These are phyloP conservation scores for Ptychadena robeensis DNA, from an alignment of 2,797 vertebrate genomes.

Conservation along the genomic window DNA sequence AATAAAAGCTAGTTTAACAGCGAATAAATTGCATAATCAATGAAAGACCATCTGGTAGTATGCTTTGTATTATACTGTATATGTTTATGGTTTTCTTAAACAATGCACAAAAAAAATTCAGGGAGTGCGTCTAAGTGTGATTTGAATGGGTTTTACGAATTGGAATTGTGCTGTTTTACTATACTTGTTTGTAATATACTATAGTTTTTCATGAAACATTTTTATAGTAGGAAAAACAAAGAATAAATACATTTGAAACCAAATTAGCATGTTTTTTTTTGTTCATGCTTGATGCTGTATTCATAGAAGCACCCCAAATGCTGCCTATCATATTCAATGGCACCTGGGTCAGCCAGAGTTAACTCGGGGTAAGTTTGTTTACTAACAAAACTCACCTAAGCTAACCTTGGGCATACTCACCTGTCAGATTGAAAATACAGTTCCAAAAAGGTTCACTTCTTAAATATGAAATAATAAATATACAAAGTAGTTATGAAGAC, in stretches of 20 bases:
- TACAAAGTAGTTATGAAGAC: too few relatives aligned
- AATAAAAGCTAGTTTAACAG: background rate
- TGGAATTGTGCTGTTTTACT: slow-evolving; percentile 41
- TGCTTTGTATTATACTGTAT: background rate
- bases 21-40: background rate
- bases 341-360: too few relatives aligned
- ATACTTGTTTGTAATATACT: slow-evolving; percentile 41
- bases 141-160: slow-evolving; percentile 32
- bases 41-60: background rate
- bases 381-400: too few relatives aligned
- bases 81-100: background rate
- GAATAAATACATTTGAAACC: slow-evolving; percentile 8
- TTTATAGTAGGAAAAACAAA: slow-evolving; percentile 48
- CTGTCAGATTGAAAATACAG: background rate
- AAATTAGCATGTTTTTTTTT: background rate
- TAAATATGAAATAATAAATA: background rate
- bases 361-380: too few relatives aligned
- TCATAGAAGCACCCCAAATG: too few relatives aligned
- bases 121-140: slow-evolving; percentile 5
- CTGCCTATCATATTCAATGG: too few relatives aligned
- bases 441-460: background rate
- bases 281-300: background rate
- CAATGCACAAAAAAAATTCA: slow-evolving; percentile 24
- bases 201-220: slow-evolving; percentile 37
- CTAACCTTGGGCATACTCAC: background rate